A percentile compares a stretch with the other conserved stretches of the same genome.
Evolutionary conservation across 2,797 vertebrate genomes (phyloP).

Genomic region (Monodelphis domestica): DNA sequence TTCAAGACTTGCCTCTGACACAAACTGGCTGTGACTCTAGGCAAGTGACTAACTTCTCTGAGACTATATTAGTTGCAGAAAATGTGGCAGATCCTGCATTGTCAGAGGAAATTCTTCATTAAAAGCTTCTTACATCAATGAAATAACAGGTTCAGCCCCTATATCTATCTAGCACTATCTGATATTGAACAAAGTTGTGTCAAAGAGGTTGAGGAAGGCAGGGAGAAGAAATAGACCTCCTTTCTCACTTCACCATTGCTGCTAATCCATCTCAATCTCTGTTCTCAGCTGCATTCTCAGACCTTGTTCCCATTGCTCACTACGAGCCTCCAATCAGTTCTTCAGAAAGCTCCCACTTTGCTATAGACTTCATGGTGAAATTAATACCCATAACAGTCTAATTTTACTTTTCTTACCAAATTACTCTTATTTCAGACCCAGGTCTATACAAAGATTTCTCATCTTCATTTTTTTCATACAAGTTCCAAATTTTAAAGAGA

Average conservation of each 20-base stretch:
- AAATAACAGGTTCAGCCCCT: neutral
- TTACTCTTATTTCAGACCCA: neutral
- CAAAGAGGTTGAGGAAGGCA: neutral
- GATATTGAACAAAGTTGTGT: neutral
- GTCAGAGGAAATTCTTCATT: neutral
- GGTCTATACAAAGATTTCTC: neutral
- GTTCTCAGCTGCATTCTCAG: neutral
- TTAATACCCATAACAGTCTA: neutral
- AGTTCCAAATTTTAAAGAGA: neutral
- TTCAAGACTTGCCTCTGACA: neutral
- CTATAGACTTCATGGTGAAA: neutral
- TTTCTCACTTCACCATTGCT: neutral
- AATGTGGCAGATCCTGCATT: neutral
- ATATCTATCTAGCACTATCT: neutral
- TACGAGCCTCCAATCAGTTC: neutral
- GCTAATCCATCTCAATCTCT: neutral
- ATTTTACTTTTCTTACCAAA: neutral
- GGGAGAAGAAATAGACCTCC: neutral
- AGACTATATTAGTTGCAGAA: neutral
- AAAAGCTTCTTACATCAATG: neutral
- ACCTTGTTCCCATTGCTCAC: neutral
- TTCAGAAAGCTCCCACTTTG: neutral
- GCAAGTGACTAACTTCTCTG: neutral
- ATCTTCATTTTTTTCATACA: neutral
- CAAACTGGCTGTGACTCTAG: neutral